Base-by-base conservation (phyloP, 1,140 invertebrate species). In the Chymomyza costata region DNA sequence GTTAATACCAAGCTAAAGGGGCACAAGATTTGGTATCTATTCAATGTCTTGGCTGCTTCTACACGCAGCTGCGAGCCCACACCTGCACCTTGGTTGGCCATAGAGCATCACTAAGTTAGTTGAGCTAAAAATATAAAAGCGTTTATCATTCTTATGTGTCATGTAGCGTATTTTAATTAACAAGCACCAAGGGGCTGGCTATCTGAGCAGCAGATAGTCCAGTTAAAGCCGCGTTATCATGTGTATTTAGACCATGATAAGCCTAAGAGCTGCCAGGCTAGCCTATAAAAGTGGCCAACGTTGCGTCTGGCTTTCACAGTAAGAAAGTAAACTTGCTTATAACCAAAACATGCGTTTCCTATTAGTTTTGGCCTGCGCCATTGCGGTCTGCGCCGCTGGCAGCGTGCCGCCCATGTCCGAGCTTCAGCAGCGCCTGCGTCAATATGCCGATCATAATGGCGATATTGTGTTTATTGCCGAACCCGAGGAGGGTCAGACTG, bases 21-120 rank as follows among this genome's bases (percentile, higher is more conserved):
- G 15, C 74, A 84, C 14, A 84, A 84, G 44, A 37, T 84, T n/a
- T 84, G 82, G 82, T 76, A 58, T 41, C 25, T 84, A 7, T 40
- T 84, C 5, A 49, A 50, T 14, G 7, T 62, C 40, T 18, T 83
- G 10, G 6, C 16, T 21, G 47, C 28, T 3, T 21, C 8, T 7
- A 44, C 39, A 16, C 43, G 28, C 13, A 66, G 38, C 8, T 84
- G 82, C 38, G 28, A 44, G 1, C 78, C 82, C 16, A 65, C 63
- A 0, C 82, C 82, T 0, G 73, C 73, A 6, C 82, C 82, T 25
- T 84, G 82, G 82, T 32, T 68, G 58, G 80, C 71, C 8, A 8
- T 67, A 10, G 55, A 70, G 28, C 34, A 31, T 34, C 6, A 21
- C 19, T 16, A 28, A 30, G 0, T 25, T 21, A n/a, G 2, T 34